phyloP scores from a whole-genome alignment of 2,888 invertebrate genomes.

The Drosophila eohydei region DNA sequence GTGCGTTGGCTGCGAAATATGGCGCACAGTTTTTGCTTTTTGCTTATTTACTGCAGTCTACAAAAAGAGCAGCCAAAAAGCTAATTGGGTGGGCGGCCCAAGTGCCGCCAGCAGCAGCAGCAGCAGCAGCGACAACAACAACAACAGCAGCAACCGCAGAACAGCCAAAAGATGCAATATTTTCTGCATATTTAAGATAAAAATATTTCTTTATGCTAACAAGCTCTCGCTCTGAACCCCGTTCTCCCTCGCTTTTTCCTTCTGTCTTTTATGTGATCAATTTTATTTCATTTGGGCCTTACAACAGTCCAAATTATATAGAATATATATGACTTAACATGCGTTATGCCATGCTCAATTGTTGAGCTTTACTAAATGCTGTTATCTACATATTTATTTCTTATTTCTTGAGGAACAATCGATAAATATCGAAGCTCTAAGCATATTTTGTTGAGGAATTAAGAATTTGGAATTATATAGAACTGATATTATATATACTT shows the following conservation, averaged over 20 bases:
- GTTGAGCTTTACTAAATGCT: neutral
- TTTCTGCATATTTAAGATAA: constrained; percentile 51
- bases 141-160: neutral
- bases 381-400: neutral
- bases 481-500: no score
- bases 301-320: neutral
- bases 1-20: constrained; percentile 65
- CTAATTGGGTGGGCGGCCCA: constrained; percentile 65
- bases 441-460: neutral
- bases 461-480: no score
- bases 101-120: constrained; percentile 8
- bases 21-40: constrained; percentile 49
- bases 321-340: neutral
- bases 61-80: constrained; percentile 33
- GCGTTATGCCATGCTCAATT: no score
- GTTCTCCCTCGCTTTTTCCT: neutral
- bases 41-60: constrained; percentile 62
- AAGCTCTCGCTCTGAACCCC: neutral
- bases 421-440: neutral
- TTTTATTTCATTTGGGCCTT: constrained; percentile 1
- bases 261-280: constrained; percentile 10
- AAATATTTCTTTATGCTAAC: constrained; percentile 29
- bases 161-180: constrained; percentile 36
- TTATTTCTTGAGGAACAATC: neutral
- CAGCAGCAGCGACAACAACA: neutral